Evolutionary conservation across 1,140 invertebrate species (phyloP), one percentile per base, ranked within the genome.

Genomic region (Drosophila sucinea): DNA sequence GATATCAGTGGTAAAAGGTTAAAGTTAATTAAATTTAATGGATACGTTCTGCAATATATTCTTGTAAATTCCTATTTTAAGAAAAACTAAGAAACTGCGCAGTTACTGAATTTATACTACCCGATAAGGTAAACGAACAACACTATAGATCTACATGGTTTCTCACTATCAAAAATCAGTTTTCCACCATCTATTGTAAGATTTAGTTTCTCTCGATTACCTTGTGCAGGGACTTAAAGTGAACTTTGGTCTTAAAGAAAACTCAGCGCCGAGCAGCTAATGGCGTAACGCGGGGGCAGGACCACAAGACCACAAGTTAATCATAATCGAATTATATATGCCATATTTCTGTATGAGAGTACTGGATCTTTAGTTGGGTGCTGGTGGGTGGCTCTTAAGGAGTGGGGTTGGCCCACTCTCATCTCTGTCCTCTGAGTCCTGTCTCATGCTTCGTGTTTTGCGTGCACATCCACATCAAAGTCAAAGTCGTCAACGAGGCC

Each of bases 271-370:
- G n/a, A 56, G 11, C 29, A 17, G 30, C 56, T 38, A 10, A 58
- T 58, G 56, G 32, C 17, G 32, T 23, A 33, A 23, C 32, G 6
- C 25, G 56, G 56, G 17, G 27, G 27, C 4, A 51, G 40, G 11
- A 41, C 40, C 40, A 3, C 40, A 51, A 6, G 44, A 44, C 27
- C 44, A 29, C 35, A 62, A 67, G 70, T 56, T 72, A 67, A 56
- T 57, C 64, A 72, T 72, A 67, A 72, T 72, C 70, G 58, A 67
- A 72, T 72, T 67, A 72, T 33, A 4, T 67, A 60, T 29, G 56
- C 17, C n/a, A 61, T 38, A 57, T 29, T 6, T 55, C 44, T n/a
- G 51, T 47, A 8, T 64, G 60, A 23, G 29, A 6, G 35, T 41
- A 29, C 6, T 47, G 44, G 23, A 38, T 35, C 27, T 40, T 60